phyloP scores from a whole-genome alignment of 2,797 vertebrate genomes.

The Streptopelia turtur region DNA sequence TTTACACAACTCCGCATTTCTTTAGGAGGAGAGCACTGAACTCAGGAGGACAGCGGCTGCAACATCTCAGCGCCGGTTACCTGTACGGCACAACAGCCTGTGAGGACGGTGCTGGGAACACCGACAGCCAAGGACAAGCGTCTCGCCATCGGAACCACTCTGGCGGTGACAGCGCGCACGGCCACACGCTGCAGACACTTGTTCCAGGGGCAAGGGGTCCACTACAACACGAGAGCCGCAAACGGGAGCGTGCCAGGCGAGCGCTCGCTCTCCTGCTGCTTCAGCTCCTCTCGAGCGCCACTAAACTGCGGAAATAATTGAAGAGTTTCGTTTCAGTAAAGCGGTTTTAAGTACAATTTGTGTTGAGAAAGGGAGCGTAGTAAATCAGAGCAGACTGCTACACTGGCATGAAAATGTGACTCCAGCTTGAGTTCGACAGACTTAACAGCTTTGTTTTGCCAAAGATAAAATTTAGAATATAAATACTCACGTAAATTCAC shows the following conservation, averaged over 20 bases:
- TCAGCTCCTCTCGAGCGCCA: not conserved
- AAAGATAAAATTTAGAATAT: not conserved
- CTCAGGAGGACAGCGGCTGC: not conserved
- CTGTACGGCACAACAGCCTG: rapidly evolving
- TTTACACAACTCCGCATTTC: rapidly evolving
- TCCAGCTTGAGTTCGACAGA: not conserved
- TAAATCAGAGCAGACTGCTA: not conserved
- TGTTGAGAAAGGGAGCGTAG: not conserved
- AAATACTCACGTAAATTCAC: not conserved
- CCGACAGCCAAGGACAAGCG: not conserved
- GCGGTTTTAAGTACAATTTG: not conserved
- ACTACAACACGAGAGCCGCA: not conserved
- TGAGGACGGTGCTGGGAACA: not conserved
- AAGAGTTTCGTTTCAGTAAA: not conserved
- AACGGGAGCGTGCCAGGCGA: not conserved
- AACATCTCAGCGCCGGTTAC: rapidly evolving
- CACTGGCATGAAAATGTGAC: not conserved
- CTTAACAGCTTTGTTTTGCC: constrained; percentile 28
- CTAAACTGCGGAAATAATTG: not conserved
- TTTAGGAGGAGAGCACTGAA: not conserved
- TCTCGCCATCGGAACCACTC: not conserved
- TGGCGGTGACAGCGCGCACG: rapidly evolving
- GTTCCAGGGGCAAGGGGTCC: not conserved
- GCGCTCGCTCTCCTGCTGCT: not conserved
- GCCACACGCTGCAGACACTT: rapidly evolving